Evolutionary conservation across 2,888 invertebrate genomes (phyloP), one percentile per base, ranked within the genome.

Genomic region (Cerastis leucographa): DNA sequence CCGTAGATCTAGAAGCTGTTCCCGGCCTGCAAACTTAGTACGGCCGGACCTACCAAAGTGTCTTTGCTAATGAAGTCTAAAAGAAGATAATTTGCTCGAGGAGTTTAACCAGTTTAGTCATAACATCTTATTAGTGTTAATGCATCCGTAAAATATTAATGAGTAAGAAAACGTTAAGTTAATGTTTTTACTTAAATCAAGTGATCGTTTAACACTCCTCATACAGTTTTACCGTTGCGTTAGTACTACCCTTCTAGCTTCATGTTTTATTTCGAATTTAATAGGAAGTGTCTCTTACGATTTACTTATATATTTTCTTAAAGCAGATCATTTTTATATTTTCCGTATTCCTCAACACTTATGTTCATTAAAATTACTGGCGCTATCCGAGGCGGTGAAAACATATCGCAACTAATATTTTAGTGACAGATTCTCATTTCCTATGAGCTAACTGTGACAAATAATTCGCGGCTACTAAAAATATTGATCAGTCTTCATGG

Each of bases 381-480:
- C 25, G 56, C 5, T 14, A 42, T 3, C 35, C 46, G 56, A 65
- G 49, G 42, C 64, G 65, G 25, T 35, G 35, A 42, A 25, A 64
- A 81, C 35, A 49, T 65, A 82, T 80, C 14, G 44, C 44, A 22
- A 25, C 40, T 68, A 67, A 71, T 83, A 81, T 71, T 59, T 71
- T 51, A 56, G n/a, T 74, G 81, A 74, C 81, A 81, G 56, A 79
- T n/a, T 61, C 54, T 49, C 49, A 74, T 79, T 84, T 79, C 80
- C 70, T 74, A 19, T 66, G 69, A 70, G 49, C 35, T 9, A 25
- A 46, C 22, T 44, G 59, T 56, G 25, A 40, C 69, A 49, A 46
- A 44, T 49, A 54, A 56, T 14, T 46, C 22, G 19, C 35, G 4
- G 19, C n/a, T 35, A 25, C 42, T 35, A 62, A 25, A 25, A 44